Conservation (phyloP, 2,113 vertebrate species). For the Oxygymnocypris stewartii region DNA sequence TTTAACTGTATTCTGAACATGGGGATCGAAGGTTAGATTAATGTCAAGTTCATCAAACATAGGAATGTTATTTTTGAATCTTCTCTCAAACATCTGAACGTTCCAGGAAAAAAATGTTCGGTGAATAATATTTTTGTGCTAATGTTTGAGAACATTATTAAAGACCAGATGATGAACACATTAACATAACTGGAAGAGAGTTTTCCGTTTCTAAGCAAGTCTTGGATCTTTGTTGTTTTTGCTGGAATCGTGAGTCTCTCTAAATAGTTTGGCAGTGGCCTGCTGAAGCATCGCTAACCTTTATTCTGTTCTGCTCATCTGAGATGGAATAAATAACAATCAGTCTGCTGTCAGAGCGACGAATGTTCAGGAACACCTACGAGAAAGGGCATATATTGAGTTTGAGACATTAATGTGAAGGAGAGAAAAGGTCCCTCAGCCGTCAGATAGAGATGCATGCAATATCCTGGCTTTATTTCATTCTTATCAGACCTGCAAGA, state of each 20-base stretch:
- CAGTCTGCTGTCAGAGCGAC: background rate
- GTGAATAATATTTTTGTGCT: no score
- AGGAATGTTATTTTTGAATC: no score
- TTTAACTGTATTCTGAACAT: no score
- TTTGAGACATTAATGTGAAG: background rate
- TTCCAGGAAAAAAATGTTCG: no score
- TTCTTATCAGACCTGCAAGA: background rate
- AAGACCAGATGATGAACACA: no score
- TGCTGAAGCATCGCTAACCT: background rate
- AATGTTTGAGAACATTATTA: no score
- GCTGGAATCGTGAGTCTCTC: background rate
- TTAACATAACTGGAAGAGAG: no score
- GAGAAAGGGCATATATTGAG: conserved; percentile 20
- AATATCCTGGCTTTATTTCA: background rate
- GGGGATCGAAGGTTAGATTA: no score
- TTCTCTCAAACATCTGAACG: no score
- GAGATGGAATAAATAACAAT: background rate
- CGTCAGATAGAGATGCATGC: background rate
- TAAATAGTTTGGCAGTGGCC: background rate
- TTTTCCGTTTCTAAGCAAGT: background rate
- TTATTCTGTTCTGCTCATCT: conserved; percentile 18
- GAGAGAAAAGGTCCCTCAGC: background rate
- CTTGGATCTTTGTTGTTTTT: conserved; percentile 1
- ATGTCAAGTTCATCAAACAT: no score
- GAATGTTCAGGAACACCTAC: background rate